Base-by-base conservation (phyloP, 2,888 invertebrate genomes). In the Eilema caniola region DNA sequence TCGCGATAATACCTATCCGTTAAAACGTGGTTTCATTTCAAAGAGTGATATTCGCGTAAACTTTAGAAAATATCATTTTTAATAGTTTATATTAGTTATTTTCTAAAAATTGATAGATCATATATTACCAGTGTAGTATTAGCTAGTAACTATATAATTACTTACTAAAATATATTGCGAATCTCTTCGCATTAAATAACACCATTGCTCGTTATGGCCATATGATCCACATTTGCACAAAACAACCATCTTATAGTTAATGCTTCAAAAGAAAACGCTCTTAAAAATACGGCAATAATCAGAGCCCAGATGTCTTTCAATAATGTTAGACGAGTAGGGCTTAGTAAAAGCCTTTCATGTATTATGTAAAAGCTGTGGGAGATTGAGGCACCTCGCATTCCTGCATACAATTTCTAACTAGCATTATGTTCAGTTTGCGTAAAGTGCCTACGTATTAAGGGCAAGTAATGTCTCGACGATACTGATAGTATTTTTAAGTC, bases 391-490 rank as follows among this genome's bases (percentile, higher is more conserved):
- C 56, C 65, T 60, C 23, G 16, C 68, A 66, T 68, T 69, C 62
- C 57, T 68, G 66, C 57, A 69, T 66, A 59, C 31, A 33, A 71
- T 66, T 66, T 61, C 41, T 25, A 53, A n/a, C 14, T 62, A 56
- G 68, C 28, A 61, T 33, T 41, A 47, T 59, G 41, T 57, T 24
- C 57, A 57, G 23, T 69, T 53, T 33, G 16, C 33, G 37, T 62
- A 33, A 37, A 60, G 53, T 76, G 56, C 37, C n/a, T 53, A 53
- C 20, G 61, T 70, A 75, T 82, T 82, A 77, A 69, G 64, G n/a
- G 79, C 75, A 69, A 47, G 68, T 73, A 71, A 73, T 77, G 70
- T 62, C 69, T 63, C 59, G 24, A 75, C 60, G 80, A 71, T 69
- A 60, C 37, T 53, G 64, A 31, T 69, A 71, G 70, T 66, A 77